These are phyloP conservation scores for Stratiomys singularior DNA, from an alignment of 2,888 invertebrate species.

Conservation along the genomic window DNA sequence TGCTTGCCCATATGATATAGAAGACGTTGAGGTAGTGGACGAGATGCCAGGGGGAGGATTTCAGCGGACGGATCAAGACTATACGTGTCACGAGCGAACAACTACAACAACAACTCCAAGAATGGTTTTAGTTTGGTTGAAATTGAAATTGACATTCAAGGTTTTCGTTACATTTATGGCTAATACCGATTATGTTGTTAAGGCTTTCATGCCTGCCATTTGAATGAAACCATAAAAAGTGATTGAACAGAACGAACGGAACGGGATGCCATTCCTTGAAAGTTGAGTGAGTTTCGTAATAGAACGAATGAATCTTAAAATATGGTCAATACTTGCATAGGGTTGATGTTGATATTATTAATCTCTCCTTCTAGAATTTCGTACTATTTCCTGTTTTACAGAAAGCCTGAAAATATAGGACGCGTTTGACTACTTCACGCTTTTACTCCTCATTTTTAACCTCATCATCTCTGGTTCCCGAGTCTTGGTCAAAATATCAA, in stretches of 20 bases:
- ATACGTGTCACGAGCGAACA: background rate
- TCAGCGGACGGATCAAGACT: background rate
- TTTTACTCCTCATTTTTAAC: too few species aligned
- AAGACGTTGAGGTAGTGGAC: background rate
- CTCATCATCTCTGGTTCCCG: too few species aligned
- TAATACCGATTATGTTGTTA: constrained; percentile 44
- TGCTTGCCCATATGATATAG: background rate
- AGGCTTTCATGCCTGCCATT: constrained; percentile 33
- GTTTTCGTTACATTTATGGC: constrained; percentile 42
- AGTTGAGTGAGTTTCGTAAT: background rate
- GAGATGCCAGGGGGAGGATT: background rate
- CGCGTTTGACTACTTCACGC: too few species aligned
- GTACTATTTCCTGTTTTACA: too few species aligned
- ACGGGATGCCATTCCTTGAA: background rate
- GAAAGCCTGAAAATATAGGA: too few species aligned
- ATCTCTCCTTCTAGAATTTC: too few species aligned
- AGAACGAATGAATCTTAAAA: too few species aligned
- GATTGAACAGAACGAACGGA: constrained; percentile 29
- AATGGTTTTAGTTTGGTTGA: constrained; percentile 36
- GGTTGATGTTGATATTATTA: too few species aligned
- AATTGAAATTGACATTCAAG: constrained; percentile 47
- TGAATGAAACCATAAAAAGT: constrained; percentile 46
- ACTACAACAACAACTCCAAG: background rate
- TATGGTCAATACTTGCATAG: too few species aligned
- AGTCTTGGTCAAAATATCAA: too few species aligned